Evolutionary conservation across 1,140 invertebrate species (phyloP).

Genomic region (Drosophila rhopaloa): DNA sequence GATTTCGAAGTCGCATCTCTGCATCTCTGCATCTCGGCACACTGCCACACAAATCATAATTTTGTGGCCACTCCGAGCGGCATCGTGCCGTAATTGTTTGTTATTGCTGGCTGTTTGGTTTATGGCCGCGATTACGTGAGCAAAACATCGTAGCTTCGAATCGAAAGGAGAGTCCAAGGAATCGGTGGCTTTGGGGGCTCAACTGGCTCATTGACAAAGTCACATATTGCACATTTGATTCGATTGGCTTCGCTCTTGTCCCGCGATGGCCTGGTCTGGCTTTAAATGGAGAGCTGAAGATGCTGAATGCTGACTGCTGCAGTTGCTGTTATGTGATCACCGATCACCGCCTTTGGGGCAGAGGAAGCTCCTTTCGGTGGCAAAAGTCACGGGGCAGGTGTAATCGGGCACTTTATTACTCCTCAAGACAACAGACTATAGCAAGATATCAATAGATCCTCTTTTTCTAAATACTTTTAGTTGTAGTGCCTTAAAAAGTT

Average conservation of each 20-base stretch:
- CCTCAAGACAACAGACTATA: no score
- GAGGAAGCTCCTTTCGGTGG: not conserved
- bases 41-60: slow-evolving; percentile 78
- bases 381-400: not conserved
- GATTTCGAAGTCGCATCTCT: slow-evolving; percentile 9
- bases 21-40: slow-evolving; percentile 38
- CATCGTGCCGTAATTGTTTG: slow-evolving; percentile 64
- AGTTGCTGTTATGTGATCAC: slow-evolving; percentile 33
- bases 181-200: slow-evolving; percentile 1
- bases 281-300: slow-evolving; percentile 28
- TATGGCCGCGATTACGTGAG: slow-evolving; percentile 72
- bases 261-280: slow-evolving; percentile 20
- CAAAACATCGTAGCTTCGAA: slow-evolving; percentile 10
- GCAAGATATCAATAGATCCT: no score
- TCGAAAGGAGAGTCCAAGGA: not conserved
- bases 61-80: slow-evolving; percentile 37
- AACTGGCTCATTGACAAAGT: slow-evolving; percentile 40
- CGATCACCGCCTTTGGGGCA: not conserved
- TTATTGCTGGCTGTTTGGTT: slow-evolving; percentile 60
- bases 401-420: not conserved
- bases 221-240: slow-evolving; percentile 61
- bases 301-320: not conserved
- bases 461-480: no score
- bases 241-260: slow-evolving; percentile 50
- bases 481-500: no score